Evolutionary conservation across 64 coral and sea anemone genomes (phyloP).

Genomic region (Hydrozoanthus tunicans): DNA sequence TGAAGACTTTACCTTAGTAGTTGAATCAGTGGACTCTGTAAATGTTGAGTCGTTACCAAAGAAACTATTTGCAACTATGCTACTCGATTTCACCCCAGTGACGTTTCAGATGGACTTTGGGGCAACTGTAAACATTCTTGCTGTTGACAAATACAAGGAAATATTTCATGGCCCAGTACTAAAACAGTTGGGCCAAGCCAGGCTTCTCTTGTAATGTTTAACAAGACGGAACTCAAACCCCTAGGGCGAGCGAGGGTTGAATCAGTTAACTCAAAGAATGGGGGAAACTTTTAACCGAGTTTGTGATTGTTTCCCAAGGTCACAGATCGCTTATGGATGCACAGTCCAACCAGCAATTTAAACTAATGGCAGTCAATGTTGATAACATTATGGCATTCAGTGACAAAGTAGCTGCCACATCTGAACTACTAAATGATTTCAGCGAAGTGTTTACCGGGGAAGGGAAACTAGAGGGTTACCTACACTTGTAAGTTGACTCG

Average conservation of each 20-base stretch:
- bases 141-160: slow-evolving; percentile 57
- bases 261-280: slow-evolving; percentile 47
- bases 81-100: slow-evolving; percentile 22
- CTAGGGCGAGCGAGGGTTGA: not conserved
- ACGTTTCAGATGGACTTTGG: slow-evolving; percentile 70
- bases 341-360: slow-evolving; percentile 45
- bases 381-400: slow-evolving; percentile 52
- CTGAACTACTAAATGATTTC: slow-evolving; percentile 41
- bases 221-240: not conserved
- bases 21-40: slow-evolving; percentile 41
- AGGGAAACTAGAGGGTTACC: slow-evolving; percentile 56
- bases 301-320: slow-evolving; percentile 19
- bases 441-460: slow-evolving; percentile 72
- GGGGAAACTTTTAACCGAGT: not conserved
- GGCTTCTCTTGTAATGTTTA: slow-evolving; percentile 21
- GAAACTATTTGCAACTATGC: slow-evolving; percentile 62
- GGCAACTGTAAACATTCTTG: slow-evolving; percentile 69
- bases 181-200: not conserved
- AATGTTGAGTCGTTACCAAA: slow-evolving; percentile 24
- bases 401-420: not conserved
- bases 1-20: slow-evolving; percentile 55
- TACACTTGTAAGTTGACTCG: slow-evolving; percentile 62
- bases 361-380: slow-evolving; percentile 45
- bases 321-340: slow-evolving; percentile 39
- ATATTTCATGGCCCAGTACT: slow-evolving; percentile 28